Percentiles rank a stretch among this genome's conserved stretches.
These are phyloP conservation scores for Pagetopsis macropterus DNA, from an alignment of 2,797 vertebrate genomes.

Conservation along the genomic window DNA sequence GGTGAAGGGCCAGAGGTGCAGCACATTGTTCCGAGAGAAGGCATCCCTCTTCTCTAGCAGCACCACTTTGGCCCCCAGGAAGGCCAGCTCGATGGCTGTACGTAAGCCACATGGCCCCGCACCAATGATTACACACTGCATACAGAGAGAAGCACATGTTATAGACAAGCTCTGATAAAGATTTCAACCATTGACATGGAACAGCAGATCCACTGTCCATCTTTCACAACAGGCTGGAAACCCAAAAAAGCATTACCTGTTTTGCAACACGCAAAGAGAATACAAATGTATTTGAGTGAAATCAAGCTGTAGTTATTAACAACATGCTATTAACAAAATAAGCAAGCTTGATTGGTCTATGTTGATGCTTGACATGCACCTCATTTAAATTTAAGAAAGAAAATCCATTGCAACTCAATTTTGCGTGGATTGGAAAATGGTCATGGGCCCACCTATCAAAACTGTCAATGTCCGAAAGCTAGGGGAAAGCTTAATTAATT, in stretches of 20 bases:
- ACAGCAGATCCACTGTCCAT: background rate
- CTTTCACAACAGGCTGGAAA: background rate
- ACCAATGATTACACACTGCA: constrained; percentile 97
- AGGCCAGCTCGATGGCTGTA: constrained; percentile 94
- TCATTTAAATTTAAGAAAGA: no score
- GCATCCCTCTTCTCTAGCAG: constrained; percentile 96
- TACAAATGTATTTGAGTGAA: no score
- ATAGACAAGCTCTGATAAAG: background rate
- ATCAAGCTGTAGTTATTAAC: no score
- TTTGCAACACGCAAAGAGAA: background rate
- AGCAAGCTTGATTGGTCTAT: no score
- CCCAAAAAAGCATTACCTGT: background rate
- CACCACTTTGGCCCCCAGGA: constrained; percentile 96
- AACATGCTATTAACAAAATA: no score
- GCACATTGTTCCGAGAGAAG: constrained; percentile 97
- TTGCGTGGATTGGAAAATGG: no score
- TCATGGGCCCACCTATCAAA: no score
- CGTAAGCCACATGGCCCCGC: constrained; percentile 97
- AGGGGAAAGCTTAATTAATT: no score
- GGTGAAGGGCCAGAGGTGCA: constrained; percentile 98
- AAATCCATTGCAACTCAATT: no score
- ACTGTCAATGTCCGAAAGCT: background rate
- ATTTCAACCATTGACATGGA: background rate
- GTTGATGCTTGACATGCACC: no score
- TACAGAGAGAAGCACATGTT: background rate